phyloP scores from a whole-genome alignment of 2,113 vertebrate species.

The Gulo gulo region DNA sequence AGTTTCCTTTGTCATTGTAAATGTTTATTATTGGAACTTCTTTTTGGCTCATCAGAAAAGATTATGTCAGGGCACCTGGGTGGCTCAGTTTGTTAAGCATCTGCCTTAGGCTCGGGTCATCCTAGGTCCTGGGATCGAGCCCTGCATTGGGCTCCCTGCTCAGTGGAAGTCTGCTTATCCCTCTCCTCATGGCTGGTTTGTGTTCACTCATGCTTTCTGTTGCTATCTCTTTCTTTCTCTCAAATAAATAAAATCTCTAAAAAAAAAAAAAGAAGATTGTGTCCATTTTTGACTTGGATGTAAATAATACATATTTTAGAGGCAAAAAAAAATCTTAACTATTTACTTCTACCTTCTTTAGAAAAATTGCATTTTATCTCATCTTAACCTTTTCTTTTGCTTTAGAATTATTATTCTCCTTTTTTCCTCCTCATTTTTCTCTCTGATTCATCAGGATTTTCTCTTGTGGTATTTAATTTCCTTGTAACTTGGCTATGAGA shows the following conservation, averaged over 20 bases:
- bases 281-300: not conserved
- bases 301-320: not conserved
- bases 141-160: too few species aligned
- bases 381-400: not conserved
- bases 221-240: not conserved
- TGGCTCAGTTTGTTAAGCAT: too few species aligned
- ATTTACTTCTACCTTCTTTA: not conserved
- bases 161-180: too few species aligned
- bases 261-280: not conserved
- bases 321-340: not conserved
- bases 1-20: not conserved
- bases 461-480: not conserved
- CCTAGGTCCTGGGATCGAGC: too few species aligned
- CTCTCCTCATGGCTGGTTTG: too few species aligned
- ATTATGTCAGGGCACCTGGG: too few species aligned
- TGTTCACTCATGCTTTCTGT: too few species aligned
- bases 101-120: too few species aligned
- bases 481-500: not conserved
- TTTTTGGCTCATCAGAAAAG: too few species aligned
- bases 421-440: not conserved
- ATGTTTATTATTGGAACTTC: not conserved
- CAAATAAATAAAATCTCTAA: not conserved
- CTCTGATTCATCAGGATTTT: not conserved
- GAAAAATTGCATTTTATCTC: not conserved
- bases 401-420: not conserved